phyloP scores from a whole-genome alignment of 2,113 vertebrate species.

The Hyperoodon ampullatus region DNA sequence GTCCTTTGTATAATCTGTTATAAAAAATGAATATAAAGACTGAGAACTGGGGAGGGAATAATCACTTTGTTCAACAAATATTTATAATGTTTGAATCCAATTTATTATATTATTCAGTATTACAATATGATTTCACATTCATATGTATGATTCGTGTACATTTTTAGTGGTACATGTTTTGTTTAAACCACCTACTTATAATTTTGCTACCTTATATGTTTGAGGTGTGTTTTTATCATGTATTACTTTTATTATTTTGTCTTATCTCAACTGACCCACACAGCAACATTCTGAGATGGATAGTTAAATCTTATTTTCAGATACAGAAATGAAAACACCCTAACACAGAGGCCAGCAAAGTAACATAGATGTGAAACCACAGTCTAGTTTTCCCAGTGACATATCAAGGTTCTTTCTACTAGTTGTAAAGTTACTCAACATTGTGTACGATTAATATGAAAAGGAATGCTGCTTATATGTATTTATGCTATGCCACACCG shows the following conservation, averaged over 20 bases:
- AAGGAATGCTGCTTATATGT: neutral
- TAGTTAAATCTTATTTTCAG: neutral
- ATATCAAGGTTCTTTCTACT: neutral
- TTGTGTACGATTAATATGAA: neutral
- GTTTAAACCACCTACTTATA: neutral
- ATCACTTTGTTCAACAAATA: neutral
- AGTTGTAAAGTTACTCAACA: neutral
- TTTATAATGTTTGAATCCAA: neutral
- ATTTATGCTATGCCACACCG: neutral
- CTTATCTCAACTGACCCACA: neutral
- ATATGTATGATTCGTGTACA: neutral
- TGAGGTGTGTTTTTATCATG: neutral
- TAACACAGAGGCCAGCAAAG: neutral
- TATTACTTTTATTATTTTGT: neutral
- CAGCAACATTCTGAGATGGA: neutral
- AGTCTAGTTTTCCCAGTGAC: neutral
- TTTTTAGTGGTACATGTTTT: neutral
- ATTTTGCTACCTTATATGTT: neutral
- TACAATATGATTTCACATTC: neutral
- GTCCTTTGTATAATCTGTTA: neutral
- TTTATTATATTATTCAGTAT: neutral
- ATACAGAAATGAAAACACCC: neutral
- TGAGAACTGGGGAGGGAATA: neutral
- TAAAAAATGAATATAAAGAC: neutral
- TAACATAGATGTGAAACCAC: neutral